Evolutionary conservation across 2,113 vertebrate species (phyloP), one percentile per base, ranked within the genome.

Genomic region (Calyptommatus sinebrachiatus): DNA sequence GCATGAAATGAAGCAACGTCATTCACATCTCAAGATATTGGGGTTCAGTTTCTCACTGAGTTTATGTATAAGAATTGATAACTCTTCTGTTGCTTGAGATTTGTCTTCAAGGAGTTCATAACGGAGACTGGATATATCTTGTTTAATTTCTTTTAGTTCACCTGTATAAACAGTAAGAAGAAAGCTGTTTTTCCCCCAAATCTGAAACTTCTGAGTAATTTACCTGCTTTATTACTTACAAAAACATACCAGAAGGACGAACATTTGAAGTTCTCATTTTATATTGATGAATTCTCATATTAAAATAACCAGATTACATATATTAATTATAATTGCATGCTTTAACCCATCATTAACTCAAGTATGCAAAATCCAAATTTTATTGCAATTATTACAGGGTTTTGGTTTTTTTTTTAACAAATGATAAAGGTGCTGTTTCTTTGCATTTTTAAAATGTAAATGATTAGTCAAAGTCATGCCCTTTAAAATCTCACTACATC

Each of bases 81-180:
- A 86, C 78, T 97, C 97, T 82, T 97, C 96, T 4, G 96, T 97
- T 2, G 96, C 96, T 89, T 97, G 96, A 78, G 96, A 97, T 75
- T 97, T 97, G 84, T 97, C 97, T 83, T 97, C 97, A 86, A 97
- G 71, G 70, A 97, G 95, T 87, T 97, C 97, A 0, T 97, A 97
- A 57, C 97, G 96, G 84, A 97, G 96, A 84, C 97, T 97, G 83
- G 97, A 97, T 83, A 97, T 97, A 81, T 97, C 97, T 89, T 97
- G 97, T 82, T 97, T 97, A 89, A 97, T 97, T 94, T 97, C 97
- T 87, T 97, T 97, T 63, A 97, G 83, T 93, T 97, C 97, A 90
- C 97, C 97, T 97, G 83, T 9, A 84, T 79, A 41, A 78, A 87
- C 31, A 71, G 78, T 46, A 18, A 78, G 76, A 86, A 88, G 68